Percentiles rank a stretch among this genome's conserved stretches.
These are phyloP conservation scores for Dendrolimus houi DNA, from an alignment of 2,888 invertebrate species.

Conservation along the genomic window DNA sequence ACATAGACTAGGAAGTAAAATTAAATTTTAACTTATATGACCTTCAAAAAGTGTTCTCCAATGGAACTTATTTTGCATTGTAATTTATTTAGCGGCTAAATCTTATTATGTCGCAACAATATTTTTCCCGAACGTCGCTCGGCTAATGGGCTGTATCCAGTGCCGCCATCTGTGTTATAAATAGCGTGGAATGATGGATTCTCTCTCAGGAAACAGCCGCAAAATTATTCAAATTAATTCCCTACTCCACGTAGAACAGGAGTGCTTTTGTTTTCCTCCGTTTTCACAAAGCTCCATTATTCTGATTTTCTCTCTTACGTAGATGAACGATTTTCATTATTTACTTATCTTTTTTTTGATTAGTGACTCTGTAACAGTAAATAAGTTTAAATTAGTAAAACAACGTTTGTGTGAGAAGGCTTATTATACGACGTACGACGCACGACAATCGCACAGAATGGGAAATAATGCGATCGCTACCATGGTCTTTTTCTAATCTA, in stretches of 20 bases:
- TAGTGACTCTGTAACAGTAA: neutral
- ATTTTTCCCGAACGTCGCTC: neutral
- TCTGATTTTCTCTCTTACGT: neutral
- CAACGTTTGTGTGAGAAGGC: no score
- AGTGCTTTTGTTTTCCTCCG: neutral
- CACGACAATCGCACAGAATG: no score
- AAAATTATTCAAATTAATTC: conserved; percentile 65
- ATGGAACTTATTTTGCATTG: no score
- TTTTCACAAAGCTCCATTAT: neutral
- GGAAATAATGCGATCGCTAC: no score
- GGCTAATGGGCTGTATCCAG: neutral
- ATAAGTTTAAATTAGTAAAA: no score
- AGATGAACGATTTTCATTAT: neutral
- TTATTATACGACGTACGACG: no score
- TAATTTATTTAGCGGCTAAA: neutral
- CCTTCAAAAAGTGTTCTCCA: no score
- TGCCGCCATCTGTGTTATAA: conserved; percentile 2
- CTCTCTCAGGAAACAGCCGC: conserved; percentile 28
- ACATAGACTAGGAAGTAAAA: no score
- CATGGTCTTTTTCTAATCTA: no score
- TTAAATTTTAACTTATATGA: no score
- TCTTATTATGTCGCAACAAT: neutral
- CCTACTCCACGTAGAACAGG: conserved; percentile 6
- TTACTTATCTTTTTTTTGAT: neutral
- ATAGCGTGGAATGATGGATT: conserved; percentile 39